These are phyloP conservation scores for Ophioninae sp. DNA, from an alignment of 2,888 invertebrate genomes.

Conservation along the genomic window DNA sequence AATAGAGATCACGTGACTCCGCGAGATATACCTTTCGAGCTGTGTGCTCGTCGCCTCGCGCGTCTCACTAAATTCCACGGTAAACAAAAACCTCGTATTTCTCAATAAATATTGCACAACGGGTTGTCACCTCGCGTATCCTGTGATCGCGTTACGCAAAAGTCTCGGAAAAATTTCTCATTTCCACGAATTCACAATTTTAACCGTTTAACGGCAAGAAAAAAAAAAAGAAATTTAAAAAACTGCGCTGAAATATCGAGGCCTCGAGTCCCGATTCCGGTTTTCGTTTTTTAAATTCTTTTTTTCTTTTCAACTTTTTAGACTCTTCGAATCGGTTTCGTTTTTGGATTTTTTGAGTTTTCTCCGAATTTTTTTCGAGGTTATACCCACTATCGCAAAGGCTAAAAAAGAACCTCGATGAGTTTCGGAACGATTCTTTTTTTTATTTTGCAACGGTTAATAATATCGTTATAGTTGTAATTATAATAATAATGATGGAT, in stretches of 20 bases:
- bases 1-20: conserved; percentile 11
- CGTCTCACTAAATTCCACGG: conserved; percentile 22
- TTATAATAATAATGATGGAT: too few species aligned
- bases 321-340: too few species aligned
- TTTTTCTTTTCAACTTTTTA: too few species aligned
- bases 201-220: not conserved
- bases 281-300: too few species aligned
- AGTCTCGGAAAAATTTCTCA: not conserved
- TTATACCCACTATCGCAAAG: too few species aligned
- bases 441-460: too few species aligned
- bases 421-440: too few species aligned
- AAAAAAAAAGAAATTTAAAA: not conserved
- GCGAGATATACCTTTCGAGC: not conserved
- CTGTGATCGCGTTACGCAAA: not conserved
- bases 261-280: too few species aligned
- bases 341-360: too few species aligned
- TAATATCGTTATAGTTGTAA: too few species aligned
- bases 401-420: too few species aligned
- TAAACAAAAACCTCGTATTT: conserved; percentile 17
- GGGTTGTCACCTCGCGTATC: not conserved
- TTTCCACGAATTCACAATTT: not conserved
- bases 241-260: not conserved
- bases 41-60: not conserved
- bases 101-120: conserved; percentile 13
- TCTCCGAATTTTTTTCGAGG: too few species aligned